A percentile compares a stretch with the other conserved stretches of the same genome.
Evolutionary conservation across 2,888 invertebrate genomes (phyloP).

Genomic region (Nyleta sp.): DNA sequence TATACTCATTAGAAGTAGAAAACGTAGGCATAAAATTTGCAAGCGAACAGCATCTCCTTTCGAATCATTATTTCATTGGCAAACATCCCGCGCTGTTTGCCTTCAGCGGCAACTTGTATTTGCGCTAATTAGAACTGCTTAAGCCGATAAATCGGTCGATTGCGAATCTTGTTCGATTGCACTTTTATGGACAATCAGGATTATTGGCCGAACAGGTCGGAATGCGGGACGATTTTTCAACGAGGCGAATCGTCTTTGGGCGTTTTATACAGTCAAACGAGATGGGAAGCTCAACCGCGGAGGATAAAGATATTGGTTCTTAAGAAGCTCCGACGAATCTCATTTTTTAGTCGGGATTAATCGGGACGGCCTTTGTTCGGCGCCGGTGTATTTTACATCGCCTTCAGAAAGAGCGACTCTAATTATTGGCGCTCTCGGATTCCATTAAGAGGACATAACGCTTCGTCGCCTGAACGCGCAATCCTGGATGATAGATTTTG

Average conservation of each 20-base stretch:
- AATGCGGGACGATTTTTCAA: constrained; percentile 23
- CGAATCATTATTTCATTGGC: constrained; percentile 15
- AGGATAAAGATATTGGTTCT: constrained; percentile 59
- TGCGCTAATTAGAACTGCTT: constrained; percentile 30
- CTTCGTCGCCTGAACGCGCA: constrained; percentile 18
- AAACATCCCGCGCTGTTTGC: constrained; percentile 17
- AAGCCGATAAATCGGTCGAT: constrained; percentile 28
- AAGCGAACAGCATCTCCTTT: constrained; percentile 7
- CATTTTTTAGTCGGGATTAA: constrained; percentile 61
- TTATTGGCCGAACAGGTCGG: constrained; percentile 40
- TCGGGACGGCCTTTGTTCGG: constrained; percentile 44
- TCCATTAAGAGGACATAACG: constrained; percentile 45
- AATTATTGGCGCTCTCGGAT: constrained; percentile 48
- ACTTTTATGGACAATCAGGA: not conserved
- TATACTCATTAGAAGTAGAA: constrained; percentile 47
- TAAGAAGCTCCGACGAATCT: constrained; percentile 53
- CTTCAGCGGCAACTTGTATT: constrained; percentile 1
- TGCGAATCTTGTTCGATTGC: constrained; percentile 4
- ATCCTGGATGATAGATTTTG: constrained; percentile 30
- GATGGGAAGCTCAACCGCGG: constrained; percentile 32
- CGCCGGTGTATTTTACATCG: constrained; percentile 38
- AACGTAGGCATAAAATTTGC: constrained; percentile 35
- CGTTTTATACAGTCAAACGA: constrained; percentile 44
- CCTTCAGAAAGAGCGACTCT: constrained; percentile 51
- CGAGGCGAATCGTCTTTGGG: not conserved